A percentile compares a stretch with the other conserved stretches of the same genome.
Evolutionary conservation across 2,113 vertebrate species (phyloP).

Genomic region (Australoheros scitulus): DNA sequence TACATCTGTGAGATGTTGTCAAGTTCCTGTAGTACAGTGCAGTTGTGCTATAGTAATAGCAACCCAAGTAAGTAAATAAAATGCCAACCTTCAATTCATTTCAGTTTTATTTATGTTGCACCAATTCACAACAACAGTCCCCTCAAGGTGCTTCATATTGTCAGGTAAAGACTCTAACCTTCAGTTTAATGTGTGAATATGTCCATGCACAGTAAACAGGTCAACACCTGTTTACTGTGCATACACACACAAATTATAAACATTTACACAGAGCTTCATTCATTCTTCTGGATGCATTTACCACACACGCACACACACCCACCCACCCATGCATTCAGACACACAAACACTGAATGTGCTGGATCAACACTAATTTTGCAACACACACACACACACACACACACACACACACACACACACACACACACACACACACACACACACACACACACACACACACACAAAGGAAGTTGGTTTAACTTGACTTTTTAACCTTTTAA

Average conservation of each 20-base stretch:
- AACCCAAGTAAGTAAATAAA: not conserved
- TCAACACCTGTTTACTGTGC: not conserved
- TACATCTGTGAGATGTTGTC: not conserved
- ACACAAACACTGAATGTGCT: not conserved
- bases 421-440: too few relatives aligned
- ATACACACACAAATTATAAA: too few relatives aligned
- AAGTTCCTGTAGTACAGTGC: not conserved
- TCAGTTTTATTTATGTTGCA: not conserved
- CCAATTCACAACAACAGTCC: not conserved
- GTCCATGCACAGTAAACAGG: not conserved
- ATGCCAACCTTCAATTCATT: not conserved
- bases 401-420: not conserved
- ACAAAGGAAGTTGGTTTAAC: not conserved
- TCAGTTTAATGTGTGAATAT: too few relatives aligned
- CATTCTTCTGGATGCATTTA: not conserved
- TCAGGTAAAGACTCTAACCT: not conserved
- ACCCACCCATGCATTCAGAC: not conserved
- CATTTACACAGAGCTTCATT: not conserved
- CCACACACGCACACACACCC: not conserved
- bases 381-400: not conserved
- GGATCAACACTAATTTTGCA: conserved; percentile 13
- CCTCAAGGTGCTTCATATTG: not conserved
- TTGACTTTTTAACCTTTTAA: conserved; percentile 5
- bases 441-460: not conserved
- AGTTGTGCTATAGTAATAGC: not conserved